phyloP scores from a whole-genome alignment of 2,888 invertebrate species.

The Drosophila mercatorum region DNA sequence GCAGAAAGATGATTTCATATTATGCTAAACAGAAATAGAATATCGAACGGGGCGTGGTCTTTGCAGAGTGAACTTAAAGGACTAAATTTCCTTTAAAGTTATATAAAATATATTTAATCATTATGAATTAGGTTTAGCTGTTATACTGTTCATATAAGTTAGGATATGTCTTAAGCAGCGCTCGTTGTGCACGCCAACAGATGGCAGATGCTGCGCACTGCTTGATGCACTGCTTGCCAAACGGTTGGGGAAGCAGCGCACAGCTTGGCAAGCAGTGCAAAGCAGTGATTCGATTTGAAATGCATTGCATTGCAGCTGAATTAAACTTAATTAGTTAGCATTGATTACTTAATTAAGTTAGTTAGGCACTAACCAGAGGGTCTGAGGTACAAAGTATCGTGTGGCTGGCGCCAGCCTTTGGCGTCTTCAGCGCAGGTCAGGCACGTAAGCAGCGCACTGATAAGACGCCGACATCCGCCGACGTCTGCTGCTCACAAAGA shows the following conservation, averaged over 20 bases:
- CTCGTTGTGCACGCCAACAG: slow-evolving; percentile 5
- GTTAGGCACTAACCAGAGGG: neutral
- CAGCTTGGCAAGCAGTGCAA: neutral
- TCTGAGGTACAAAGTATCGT: neutral
- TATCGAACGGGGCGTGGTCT: neutral
- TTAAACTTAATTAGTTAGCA: neutral
- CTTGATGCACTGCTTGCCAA: slow-evolving; percentile 17
- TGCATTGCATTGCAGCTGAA: slow-evolving; percentile 1
- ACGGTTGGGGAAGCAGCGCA: neutral
- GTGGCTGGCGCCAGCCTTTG: slow-evolving; percentile 12
- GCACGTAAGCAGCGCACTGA: slow-evolving; percentile 38
- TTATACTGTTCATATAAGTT: neutral
- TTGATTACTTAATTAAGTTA: slow-evolving; percentile 2
- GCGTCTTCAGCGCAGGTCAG: slow-evolving; percentile 8
- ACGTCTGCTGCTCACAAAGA: slow-evolving; percentile 8
- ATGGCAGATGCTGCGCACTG: slow-evolving; percentile 26
- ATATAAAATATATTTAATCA: too few relatives aligned
- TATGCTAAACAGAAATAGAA: neutral
- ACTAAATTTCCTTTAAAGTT: too few relatives aligned
- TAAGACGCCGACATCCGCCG: slow-evolving; percentile 9
- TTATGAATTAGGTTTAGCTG: neutral
- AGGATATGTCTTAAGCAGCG: neutral
- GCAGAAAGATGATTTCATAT: neutral
- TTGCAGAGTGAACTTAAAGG: too few relatives aligned
- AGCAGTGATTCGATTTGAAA: neutral